Base-by-base conservation (phyloP, 2,888 invertebrate genomes). In the Chrysolina haemoptera region DNA sequence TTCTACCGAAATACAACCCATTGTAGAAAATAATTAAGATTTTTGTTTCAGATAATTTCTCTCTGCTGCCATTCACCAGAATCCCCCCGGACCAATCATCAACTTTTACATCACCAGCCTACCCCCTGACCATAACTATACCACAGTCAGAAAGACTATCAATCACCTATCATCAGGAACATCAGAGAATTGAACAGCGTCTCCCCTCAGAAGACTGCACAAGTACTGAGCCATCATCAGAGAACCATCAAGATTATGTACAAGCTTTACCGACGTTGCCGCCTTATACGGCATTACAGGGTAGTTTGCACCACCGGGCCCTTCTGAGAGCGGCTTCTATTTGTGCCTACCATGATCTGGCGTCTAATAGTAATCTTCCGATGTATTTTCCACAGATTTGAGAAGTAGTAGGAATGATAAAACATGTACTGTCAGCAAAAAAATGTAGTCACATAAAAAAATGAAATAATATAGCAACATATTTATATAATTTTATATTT, bases 291-390 rank as follows among this genome's bases (percentile, higher is more conserved):
- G 79, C 85, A 5, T 75, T 86, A n/a, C 84, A 85, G 35, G 84
- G 82, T 12, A 85, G 81, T 73, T 73, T 84, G 14, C 86, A 86
- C 70, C 86, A 86, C 55, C 81, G 84, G 69, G 84, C 85, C 43
- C 74, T 87, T 27, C 74, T 87, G 20, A 82, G 85, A 66, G 84
- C 85, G 1, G 85, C 86, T 16, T 86, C 86, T 8, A 77, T 87
- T 62, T 87, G 86, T 76, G 83, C 85, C 40, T 87, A 82, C 66
- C 82, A 84, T 53, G 85, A 85, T 76, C 73, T 85, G 68, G 79
- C 83, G 35, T 76, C 81, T 20, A 80, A 79, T 71, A 82, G 78
- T 68, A 75, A 80, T 11, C 76, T 84, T 62, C 84, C 84, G 8
- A 76, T 85, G 40, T 86, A 86, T 79, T 84, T 86, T 79, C 82